Evolutionary conservation across 1,140 invertebrate genomes (phyloP).

Genomic region (Aradophagus sp.): DNA sequence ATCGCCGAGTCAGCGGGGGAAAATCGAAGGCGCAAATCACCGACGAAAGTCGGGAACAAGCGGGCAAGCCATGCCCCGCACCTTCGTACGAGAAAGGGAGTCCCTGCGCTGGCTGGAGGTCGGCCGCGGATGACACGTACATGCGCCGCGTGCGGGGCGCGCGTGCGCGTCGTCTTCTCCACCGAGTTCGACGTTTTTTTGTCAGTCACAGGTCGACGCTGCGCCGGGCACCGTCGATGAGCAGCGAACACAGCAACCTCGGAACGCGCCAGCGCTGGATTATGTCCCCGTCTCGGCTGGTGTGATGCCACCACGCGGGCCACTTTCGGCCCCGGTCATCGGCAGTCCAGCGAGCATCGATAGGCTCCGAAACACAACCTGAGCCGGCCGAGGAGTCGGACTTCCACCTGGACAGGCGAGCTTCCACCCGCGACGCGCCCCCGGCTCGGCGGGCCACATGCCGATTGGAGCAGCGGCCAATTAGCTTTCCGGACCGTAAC

Average conservation of each 20-base stretch:
- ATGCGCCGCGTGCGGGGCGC: constrained; percentile 55
- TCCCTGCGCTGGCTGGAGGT: constrained; percentile 49
- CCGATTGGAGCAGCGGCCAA: background rate
- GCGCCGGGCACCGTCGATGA: constrained; percentile 67
- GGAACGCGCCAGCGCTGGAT: constrained; percentile 44
- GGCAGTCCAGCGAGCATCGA: constrained; percentile 27
- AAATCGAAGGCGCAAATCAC: constrained; percentile 33
- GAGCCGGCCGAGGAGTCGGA: constrained; percentile 15
- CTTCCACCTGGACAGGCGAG: constrained; percentile 35
- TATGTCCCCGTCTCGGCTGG: constrained; percentile 34
- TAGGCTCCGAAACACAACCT: constrained; percentile 14
- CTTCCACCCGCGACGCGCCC: constrained; percentile 11
- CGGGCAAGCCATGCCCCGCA: constrained; percentile 19
- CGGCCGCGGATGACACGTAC: constrained; percentile 43
- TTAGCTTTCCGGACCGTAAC: too few species aligned
- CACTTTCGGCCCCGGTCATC: constrained; percentile 11
- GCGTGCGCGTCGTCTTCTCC: constrained; percentile 62
- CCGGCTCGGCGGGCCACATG: background rate
- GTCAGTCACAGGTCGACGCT: constrained; percentile 72
- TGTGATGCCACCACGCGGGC: constrained; percentile 36
- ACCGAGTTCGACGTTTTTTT: constrained; percentile 67
- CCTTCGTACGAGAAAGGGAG: constrained; percentile 42
- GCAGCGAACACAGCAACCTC: constrained; percentile 35
- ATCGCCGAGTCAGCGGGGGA: too few species aligned
- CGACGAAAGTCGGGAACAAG: constrained; percentile 39